Conservation (phyloP, 2,797 vertebrate species). For the Onychomys arenicola region DNA sequence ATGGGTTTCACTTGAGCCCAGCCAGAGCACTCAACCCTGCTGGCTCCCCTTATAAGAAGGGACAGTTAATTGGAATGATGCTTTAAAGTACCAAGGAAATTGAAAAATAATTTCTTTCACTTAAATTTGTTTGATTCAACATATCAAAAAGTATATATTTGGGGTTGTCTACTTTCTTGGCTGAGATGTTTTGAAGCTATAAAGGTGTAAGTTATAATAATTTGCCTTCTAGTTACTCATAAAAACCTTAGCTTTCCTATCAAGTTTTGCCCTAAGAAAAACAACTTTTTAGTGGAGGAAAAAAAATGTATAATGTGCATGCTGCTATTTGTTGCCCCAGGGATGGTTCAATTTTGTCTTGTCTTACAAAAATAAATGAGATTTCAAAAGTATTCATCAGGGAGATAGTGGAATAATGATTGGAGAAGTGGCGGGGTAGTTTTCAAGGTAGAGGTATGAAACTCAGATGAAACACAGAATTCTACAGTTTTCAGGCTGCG, state of each 20-base stretch:
- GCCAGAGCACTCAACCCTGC: background rate
- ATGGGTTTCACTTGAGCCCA: slow-evolving; percentile 29
- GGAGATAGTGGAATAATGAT: slow-evolving; percentile 52
- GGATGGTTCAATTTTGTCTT: slow-evolving; percentile 80
- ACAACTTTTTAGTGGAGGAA: slow-evolving; percentile 63
- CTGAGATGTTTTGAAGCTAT: slow-evolving; percentile 74
- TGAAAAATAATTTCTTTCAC: slow-evolving; percentile 39
- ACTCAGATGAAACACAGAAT: slow-evolving; percentile 34
- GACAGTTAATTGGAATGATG: slow-evolving; percentile 29
- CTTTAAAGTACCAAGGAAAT: slow-evolving; percentile 59
- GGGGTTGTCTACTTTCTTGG: slow-evolving; percentile 54
- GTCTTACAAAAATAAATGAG: slow-evolving; percentile 83
- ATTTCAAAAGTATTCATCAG: slow-evolving; percentile 77
- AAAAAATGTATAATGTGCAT: slow-evolving; percentile 57
- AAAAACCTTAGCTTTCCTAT: slow-evolving; percentile 76
- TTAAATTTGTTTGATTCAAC: slow-evolving; percentile 62
- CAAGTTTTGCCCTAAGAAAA: slow-evolving; percentile 76
- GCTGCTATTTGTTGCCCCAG: slow-evolving; percentile 76
- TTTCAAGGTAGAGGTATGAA: background rate
- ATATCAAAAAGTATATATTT: slow-evolving; percentile 60
- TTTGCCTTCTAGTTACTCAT: slow-evolving; percentile 81
- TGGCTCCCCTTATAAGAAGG: background rate
- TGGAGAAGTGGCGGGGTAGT: slow-evolving; percentile 30
- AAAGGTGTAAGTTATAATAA: slow-evolving; percentile 76
- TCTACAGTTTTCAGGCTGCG: slow-evolving; percentile 34